These are phyloP conservation scores for Tenthredo livida DNA, from an alignment of 2,888 invertebrate species.

Conservation along the genomic window DNA sequence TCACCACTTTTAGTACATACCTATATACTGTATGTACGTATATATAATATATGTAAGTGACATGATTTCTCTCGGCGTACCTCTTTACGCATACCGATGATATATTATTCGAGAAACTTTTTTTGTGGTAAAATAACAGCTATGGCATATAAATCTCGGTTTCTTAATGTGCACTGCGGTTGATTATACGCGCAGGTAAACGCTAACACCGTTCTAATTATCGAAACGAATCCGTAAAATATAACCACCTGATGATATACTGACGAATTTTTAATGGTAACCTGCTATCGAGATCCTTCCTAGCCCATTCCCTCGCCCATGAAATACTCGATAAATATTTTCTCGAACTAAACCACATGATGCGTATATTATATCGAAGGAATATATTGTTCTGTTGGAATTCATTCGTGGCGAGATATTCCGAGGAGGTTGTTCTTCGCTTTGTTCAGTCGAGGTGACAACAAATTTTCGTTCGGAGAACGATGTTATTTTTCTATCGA, in stretches of 20 bases:
- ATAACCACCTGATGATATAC: constrained; percentile 10
- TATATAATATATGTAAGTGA: neutral
- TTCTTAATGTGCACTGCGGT: neutral
- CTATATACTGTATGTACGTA: neutral
- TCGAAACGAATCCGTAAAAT: constrained; percentile 10
- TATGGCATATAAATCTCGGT: neutral
- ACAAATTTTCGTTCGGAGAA: neutral
- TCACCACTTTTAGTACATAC: neutral
- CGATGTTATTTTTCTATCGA: neutral
- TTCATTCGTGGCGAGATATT: neutral
- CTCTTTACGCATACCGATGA: neutral
- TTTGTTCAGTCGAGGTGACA: neutral
- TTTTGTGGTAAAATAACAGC: neutral
- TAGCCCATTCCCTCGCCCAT: neutral
- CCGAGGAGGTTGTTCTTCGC: neutral
- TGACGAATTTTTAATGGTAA: neutral
- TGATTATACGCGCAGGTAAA: neutral
- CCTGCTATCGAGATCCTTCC: neutral
- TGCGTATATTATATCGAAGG: neutral
- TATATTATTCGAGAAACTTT: constrained; percentile 27
- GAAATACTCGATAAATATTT: neutral
- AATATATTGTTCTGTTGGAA: neutral
- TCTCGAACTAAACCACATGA: constrained; percentile 2
- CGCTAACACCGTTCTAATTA: neutral
- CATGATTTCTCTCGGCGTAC: constrained; percentile 35